Conservation (phyloP, 2,797 vertebrate genomes). For the Epinephelus coioides region DNA sequence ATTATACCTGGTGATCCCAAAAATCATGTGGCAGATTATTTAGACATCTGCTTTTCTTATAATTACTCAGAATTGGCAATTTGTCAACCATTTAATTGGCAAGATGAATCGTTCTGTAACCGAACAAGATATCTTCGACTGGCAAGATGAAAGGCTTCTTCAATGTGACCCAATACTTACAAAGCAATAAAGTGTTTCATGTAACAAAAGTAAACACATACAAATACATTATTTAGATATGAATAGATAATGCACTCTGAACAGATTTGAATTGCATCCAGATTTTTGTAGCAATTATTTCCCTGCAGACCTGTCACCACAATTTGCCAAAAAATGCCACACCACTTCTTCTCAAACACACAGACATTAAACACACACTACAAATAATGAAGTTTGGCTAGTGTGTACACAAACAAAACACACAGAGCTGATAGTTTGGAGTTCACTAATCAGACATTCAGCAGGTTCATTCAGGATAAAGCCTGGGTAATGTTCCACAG, state of each 20-base stretch:
- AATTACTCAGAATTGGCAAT: not conserved
- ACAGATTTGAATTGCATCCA: not conserved
- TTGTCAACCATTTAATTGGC: not conserved
- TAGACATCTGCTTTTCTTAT: not conserved
- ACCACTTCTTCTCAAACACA: not conserved
- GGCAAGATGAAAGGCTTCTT: too few relatives aligned
- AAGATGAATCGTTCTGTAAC: not conserved
- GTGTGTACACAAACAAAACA: too few relatives aligned
- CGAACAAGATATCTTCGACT: too few relatives aligned
- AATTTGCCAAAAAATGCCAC: not conserved
- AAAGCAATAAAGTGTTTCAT: too few relatives aligned
- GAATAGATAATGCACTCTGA: too few relatives aligned
- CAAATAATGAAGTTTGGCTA: too few relatives aligned
- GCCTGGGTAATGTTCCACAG: not conserved
- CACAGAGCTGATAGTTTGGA: too few relatives aligned
- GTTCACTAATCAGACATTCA: too few relatives aligned
- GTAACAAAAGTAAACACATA: too few relatives aligned
- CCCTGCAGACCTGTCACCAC: not conserved
- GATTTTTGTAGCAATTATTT: not conserved
- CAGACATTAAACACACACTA: too few relatives aligned
- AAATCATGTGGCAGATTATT: not conserved
- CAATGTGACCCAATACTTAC: too few relatives aligned
- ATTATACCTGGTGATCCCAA: not conserved
- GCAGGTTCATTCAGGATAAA: not conserved
- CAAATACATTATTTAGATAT: too few relatives aligned